A percentile compares a stretch with the other conserved stretches of the same genome.
Evolutionary conservation across 2,888 invertebrate species (phyloP).

Genomic region (Thereva nobilitata): DNA sequence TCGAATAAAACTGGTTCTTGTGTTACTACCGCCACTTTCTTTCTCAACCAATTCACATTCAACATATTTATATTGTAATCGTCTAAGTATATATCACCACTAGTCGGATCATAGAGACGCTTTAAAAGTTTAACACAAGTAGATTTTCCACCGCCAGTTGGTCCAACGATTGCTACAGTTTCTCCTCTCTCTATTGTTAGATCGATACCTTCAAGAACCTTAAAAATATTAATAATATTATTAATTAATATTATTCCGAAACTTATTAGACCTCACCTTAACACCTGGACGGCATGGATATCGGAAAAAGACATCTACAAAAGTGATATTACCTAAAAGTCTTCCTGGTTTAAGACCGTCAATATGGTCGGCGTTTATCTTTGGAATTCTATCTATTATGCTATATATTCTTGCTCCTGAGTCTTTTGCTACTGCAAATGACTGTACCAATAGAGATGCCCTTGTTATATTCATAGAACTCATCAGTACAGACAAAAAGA

Average conservation of each 20-base stretch:
- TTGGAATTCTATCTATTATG: constrained; percentile 74
- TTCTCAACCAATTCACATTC: constrained; percentile 79
- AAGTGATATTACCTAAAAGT: constrained; percentile 70
- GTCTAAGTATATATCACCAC: constrained; percentile 70
- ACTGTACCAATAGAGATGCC: constrained; percentile 79
- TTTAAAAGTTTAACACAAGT: constrained; percentile 75
- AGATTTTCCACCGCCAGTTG: constrained; percentile 79
- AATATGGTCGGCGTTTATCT: constrained; percentile 71
- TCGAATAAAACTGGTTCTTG: constrained; percentile 90
- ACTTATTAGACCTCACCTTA: constrained; percentile 59
- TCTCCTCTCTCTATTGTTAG: constrained; percentile 71
- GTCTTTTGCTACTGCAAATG: constrained; percentile 78
- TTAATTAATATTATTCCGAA: not conserved
- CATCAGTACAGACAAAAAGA: constrained; percentile 58
- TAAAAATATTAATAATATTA: not conserved
- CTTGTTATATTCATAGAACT: constrained; percentile 74
- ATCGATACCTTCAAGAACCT: constrained; percentile 60
- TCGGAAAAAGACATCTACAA: constrained; percentile 74
- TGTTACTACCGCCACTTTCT: constrained; percentile 83
- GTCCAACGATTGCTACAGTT: constrained; percentile 74
- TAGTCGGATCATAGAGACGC: constrained; percentile 71
- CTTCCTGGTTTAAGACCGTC: constrained; percentile 64
- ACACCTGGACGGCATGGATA: constrained; percentile 82
- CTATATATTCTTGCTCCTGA: constrained; percentile 77
- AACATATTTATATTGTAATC: constrained; percentile 70